A percentile compares a stretch with the other conserved stretches of the same genome.
Evolutionary conservation across 2,888 invertebrate genomes (phyloP).

Genomic region (Rotaria macrura): DNA sequence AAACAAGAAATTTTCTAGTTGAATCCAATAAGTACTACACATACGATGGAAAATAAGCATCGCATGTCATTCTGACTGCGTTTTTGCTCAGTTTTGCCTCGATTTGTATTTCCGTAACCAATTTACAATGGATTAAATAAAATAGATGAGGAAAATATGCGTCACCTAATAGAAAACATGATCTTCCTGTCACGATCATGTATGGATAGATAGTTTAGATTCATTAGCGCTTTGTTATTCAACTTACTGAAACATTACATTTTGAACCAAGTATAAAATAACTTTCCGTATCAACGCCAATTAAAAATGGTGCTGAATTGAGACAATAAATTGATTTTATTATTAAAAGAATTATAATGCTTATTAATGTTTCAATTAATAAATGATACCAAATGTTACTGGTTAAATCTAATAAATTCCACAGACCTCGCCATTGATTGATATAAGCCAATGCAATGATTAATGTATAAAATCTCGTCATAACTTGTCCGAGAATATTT

Average conservation of each 20-base stretch:
- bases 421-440: slow-evolving; percentile 14
- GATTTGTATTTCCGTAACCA: too few relatives aligned
- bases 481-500: background rate
- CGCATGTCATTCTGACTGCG: too few relatives aligned
- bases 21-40: too few relatives aligned
- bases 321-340: background rate
- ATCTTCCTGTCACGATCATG: too few relatives aligned
- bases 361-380: background rate
- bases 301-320: slow-evolving; percentile 13
- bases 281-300: background rate
- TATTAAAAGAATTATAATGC: background rate
- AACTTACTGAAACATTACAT: background rate
- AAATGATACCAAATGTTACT: background rate
- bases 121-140: too few relatives aligned
- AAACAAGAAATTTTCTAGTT: too few relatives aligned
- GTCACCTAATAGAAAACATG: too few relatives aligned
- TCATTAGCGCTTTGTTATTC: too few relatives aligned
- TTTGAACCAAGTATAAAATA: background rate
- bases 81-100: too few relatives aligned
- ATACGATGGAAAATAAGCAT: too few relatives aligned
- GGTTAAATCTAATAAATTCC: slow-evolving; percentile 4
- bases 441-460: background rate
- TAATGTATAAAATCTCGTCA: slow-evolving; percentile 12
- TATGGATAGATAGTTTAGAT: too few relatives aligned
- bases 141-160: too few relatives aligned